Percentiles rank a stretch among this genome's conserved stretches.
Evolutionary conservation across 2,113 vertebrate genomes (phyloP).

Genomic region (Mohoua ochrocephala): DNA sequence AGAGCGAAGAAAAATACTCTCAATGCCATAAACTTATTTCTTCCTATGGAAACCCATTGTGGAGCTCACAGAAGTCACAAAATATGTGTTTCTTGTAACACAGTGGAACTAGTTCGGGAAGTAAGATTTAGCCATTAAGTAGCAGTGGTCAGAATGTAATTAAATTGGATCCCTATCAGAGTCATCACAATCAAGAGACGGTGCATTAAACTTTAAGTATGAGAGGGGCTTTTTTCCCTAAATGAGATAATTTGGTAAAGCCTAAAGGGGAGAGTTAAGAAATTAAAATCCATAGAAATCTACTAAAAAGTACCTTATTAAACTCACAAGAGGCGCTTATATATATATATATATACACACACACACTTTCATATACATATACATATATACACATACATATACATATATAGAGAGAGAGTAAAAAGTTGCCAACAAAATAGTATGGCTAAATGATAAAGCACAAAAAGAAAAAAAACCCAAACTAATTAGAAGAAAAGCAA

Average conservation of each 20-base stretch:
- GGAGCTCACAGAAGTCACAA: background rate
- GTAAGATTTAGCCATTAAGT: background rate
- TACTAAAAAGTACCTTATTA: slow-evolving; percentile 13
- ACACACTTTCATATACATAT: too few species aligned
- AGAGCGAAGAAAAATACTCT: background rate
- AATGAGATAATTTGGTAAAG: background rate
- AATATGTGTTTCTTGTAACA: background rate
- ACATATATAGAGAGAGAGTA: too few species aligned
- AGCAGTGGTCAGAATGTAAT: slow-evolving; percentile 2
- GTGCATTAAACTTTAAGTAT: background rate
- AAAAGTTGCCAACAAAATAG: background rate
- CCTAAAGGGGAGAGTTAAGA: background rate
- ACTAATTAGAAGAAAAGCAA: background rate
- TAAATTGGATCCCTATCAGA: background rate
- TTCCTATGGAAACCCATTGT: background rate
- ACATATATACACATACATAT: background rate
- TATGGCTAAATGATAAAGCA: background rate
- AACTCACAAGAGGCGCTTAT: background rate
- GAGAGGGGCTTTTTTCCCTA: background rate
- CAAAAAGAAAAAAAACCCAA: background rate
- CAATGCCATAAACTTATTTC: background rate
- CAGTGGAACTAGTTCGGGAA: background rate
- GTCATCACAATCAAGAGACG: background rate
- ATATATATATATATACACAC: background rate
- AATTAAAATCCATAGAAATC: slow-evolving; percentile 50